Conservation (phyloP, 2,113 vertebrate genomes). For the Dermatemys mawii region DNA sequence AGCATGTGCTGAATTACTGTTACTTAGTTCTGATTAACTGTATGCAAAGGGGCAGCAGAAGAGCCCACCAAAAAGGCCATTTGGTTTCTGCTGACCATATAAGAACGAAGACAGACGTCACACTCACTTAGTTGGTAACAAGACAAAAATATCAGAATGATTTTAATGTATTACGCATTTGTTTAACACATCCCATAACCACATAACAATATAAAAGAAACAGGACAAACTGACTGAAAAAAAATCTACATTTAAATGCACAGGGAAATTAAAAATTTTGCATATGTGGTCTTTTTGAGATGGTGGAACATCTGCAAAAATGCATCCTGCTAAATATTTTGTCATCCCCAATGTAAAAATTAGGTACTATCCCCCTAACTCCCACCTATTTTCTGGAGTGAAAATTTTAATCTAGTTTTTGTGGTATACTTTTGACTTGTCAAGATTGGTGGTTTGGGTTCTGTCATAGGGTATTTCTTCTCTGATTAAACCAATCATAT, state of each 20-base stretch:
- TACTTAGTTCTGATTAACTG: neutral
- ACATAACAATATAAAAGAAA: neutral
- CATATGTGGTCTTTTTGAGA: neutral
- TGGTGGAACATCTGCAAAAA: neutral
- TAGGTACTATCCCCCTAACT: neutral
- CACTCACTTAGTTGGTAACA: neutral
- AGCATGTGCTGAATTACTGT: neutral
- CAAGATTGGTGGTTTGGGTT: neutral
- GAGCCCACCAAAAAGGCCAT: neutral
- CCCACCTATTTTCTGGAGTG: neutral
- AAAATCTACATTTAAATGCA: neutral
- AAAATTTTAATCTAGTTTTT: neutral
- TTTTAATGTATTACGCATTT: neutral
- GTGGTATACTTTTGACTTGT: neutral
- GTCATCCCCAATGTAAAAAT: neutral
- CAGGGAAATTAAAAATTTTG: neutral
- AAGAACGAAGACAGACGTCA: neutral
- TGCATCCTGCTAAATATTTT: neutral
- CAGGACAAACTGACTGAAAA: neutral
- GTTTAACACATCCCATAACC: neutral
- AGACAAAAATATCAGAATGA: neutral
- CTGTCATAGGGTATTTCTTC: neutral
- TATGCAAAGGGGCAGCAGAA: neutral
- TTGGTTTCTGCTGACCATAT: neutral
- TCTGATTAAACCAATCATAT: neutral